These are phyloP conservation scores for Idaea dimidiata DNA, from an alignment of 2,888 invertebrate genomes.

Conservation along the genomic window DNA sequence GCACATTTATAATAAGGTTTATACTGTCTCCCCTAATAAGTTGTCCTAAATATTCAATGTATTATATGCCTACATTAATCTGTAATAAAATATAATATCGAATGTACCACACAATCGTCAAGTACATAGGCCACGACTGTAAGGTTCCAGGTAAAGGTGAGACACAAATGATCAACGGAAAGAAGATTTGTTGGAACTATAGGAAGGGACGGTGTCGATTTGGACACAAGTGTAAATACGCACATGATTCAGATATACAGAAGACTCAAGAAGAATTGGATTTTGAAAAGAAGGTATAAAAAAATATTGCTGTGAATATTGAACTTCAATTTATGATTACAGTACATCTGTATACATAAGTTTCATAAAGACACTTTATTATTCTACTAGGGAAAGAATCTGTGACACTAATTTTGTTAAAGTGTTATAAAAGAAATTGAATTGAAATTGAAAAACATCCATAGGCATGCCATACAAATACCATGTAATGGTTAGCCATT, in stretches of 20 bases:
- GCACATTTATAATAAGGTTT: too few relatives aligned
- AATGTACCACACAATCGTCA: conserved; percentile 75
- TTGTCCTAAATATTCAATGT: not conserved
- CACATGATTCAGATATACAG: conserved; percentile 93
- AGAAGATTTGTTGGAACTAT: conserved; percentile 96
- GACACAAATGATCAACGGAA: conserved; percentile 90
- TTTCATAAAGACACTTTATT: too few relatives aligned
- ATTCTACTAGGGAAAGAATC: too few relatives aligned
- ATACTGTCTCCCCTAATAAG: not conserved
- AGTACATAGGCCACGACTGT: conserved; percentile 80
- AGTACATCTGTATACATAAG: too few relatives aligned
- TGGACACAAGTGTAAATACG: conserved; percentile 95
- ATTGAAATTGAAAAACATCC: too few relatives aligned
- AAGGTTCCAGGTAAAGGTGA: conserved; percentile 85
- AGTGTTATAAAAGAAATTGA: too few relatives aligned
- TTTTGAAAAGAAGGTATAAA: conserved; percentile 72
- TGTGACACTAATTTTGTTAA: too few relatives aligned
- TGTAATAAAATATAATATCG: conserved; percentile 46
- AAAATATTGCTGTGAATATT: not conserved
- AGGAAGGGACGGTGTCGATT: conserved; percentile 94
- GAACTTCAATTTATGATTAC: too few relatives aligned
- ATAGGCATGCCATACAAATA: too few relatives aligned
- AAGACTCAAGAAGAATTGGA: conserved; percentile 81
- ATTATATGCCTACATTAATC: not conserved
- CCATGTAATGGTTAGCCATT: too few relatives aligned